phyloP scores from a whole-genome alignment of 1,140 invertebrate species.

The Brachionus sp. region DNA sequence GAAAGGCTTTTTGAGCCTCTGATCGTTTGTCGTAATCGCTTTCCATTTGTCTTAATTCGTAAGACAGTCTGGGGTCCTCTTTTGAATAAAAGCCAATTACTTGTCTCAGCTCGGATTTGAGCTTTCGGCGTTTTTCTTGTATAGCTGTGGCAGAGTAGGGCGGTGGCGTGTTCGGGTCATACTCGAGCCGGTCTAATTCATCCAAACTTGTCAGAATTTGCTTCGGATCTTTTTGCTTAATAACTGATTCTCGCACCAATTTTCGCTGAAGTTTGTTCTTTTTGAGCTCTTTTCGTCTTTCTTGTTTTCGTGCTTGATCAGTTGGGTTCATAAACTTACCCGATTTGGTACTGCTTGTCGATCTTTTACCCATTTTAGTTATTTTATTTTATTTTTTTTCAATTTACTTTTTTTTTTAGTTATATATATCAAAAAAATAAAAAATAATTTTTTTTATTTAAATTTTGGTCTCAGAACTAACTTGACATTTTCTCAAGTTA shows the following conservation, averaged over 20 bases:
- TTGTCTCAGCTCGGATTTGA: constrained; percentile 87
- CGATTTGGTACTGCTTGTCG: constrained; percentile 98
- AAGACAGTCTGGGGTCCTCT: constrained; percentile 89
- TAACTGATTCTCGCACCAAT: constrained; percentile 87
- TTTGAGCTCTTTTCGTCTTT: constrained; percentile 90
- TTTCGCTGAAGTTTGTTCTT: constrained; percentile 96
- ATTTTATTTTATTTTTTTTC: too few relatives aligned
- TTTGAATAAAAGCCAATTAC: constrained; percentile 93
- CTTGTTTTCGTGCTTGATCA: constrained; percentile 96
- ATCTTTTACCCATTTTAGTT: constrained; percentile 77
- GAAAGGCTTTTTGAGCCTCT: not conserved
- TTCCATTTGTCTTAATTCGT: constrained; percentile 82
- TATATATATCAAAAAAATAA: too few relatives aligned
- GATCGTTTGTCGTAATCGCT: constrained; percentile 76
- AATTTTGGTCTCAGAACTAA: too few relatives aligned
- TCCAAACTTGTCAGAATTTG: constrained; percentile 91
- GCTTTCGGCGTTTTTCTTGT: constrained; percentile 90
- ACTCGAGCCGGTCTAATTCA: constrained; percentile 97
- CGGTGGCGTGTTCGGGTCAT: constrained; percentile 85
- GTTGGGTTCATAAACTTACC: constrained; percentile 99
- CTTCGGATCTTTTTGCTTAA: constrained; percentile 93
- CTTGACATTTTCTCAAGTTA: too few relatives aligned
- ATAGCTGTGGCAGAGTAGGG: constrained; percentile 88
- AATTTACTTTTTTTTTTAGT: too few relatives aligned
- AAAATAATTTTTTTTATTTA: too few relatives aligned